Evolutionary conservation across 2,888 invertebrate species (phyloP), one percentile per base, ranked within the genome.

Genomic region (Lagria hirta): DNA sequence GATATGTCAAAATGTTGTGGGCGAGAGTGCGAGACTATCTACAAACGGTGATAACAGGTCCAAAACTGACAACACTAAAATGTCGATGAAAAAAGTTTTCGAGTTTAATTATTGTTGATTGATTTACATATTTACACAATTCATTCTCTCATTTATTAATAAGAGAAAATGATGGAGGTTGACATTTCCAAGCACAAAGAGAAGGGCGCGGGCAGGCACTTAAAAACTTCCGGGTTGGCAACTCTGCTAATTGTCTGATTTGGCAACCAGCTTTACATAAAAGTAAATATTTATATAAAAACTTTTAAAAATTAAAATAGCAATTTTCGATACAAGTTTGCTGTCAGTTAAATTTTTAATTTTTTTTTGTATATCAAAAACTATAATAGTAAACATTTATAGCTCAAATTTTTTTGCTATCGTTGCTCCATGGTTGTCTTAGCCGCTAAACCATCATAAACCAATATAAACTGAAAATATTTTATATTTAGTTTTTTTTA

Each of bases 1-100:
- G 43, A 50, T 43, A 53, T 57, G 57, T 56, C 54, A 56, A 57
- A 57, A 49, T 45, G n/a, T 36, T 28, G 61, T 60, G 57, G 58
- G 60, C 55, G 61, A 61, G 61, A 63, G 57, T 49, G 30, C 48
- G 50, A 49, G 52, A 48, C 24, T 34, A 24, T 27, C n/a, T 17
- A 14, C 29, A 21, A 40, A 40, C 17, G n/a, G 21, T 29, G 23
- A 6, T 7, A 5, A 5, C 18, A 18, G 18, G 18, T 4, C 33
- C 33, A 41, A 33, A 33, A 18, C 20, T 41, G n/a, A 34, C 24
- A 26, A 32, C n/a, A 23, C 16, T 17, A 38, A 34, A 24, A 23
- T 36, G 24, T 36, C 20, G 28, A 26, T 17, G n/a, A 10, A 8
- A 18, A 20, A 20, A 21, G 10, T 12, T 15, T 7, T 7, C 29